A percentile compares a stretch with the other conserved stretches of the same genome.
Evolutionary conservation across 2,113 vertebrate genomes (phyloP).

Genomic region (Aramus guarauna): DNA sequence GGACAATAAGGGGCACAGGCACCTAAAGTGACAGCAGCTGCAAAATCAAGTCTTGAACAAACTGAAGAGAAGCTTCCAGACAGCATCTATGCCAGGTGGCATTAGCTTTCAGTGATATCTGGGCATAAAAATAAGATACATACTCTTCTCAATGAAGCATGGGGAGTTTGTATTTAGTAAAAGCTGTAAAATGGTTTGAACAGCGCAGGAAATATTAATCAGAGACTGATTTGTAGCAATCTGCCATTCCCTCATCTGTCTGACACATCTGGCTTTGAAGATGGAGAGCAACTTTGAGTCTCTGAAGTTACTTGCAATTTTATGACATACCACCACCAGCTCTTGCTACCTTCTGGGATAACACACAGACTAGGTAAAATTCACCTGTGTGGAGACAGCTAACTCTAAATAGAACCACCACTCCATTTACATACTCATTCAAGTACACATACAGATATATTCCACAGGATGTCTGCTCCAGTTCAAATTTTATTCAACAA

Average conservation of each 20-base stretch:
- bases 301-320: neutral
- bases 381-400: neutral
- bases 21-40: neutral
- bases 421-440: neutral
- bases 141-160: slow-evolving; percentile 21
- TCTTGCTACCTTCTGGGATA: neutral
- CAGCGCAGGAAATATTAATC: neutral
- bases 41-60: neutral
- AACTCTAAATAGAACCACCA: neutral
- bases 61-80: neutral
- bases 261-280: neutral
- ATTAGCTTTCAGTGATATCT: neutral
- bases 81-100: neutral
- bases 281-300: neutral
- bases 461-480: neutral
- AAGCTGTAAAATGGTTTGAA: neutral
- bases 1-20: too few relatives aligned
- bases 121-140: neutral
- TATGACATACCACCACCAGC: neutral
- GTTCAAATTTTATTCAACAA: neutral
- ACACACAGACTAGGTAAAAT: neutral
- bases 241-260: neutral
- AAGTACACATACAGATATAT: neutral
- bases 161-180: neutral
- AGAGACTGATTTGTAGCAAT: slow-evolving; percentile 6